phyloP scores from a whole-genome alignment of 2,113 vertebrate genomes.

The Genyomyrus donnyi region DNA sequence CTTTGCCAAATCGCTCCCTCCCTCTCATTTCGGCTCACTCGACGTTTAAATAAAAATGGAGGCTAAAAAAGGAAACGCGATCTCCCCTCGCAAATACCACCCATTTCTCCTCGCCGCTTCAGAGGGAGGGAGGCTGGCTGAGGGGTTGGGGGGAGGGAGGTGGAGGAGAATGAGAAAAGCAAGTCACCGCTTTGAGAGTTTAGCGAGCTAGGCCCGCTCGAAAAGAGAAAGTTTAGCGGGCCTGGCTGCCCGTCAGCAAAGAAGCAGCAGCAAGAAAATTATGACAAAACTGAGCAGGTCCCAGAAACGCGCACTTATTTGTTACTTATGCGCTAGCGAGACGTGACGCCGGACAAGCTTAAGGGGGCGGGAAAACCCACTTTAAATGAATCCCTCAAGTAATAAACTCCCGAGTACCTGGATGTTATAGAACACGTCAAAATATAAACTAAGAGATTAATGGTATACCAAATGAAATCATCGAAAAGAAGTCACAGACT shows the following conservation, averaged over 20 bases:
- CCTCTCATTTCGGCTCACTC: constrained; percentile 40
- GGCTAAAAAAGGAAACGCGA: constrained; percentile 68
- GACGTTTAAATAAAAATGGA: constrained; percentile 59
- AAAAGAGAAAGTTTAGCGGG: constrained; percentile 24
- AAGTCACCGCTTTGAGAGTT: constrained; percentile 57
- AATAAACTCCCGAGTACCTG: background rate
- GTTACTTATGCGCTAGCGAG: background rate
- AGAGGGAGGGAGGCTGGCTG: constrained; percentile 54
- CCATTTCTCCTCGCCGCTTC: constrained; percentile 59
- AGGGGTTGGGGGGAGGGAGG: constrained; percentile 59
- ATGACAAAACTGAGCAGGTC: background rate
- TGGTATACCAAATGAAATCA: background rate
- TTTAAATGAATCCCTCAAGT: background rate
- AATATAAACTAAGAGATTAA: background rate
- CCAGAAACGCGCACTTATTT: background rate
- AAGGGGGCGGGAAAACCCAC: background rate
- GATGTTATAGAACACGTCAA: background rate
- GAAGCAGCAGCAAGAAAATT: background rate
- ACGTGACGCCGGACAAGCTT: background rate
- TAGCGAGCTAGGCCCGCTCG: constrained; percentile 25
- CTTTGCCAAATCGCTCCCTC: constrained; percentile 28
- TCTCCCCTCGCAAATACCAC: constrained; percentile 61
- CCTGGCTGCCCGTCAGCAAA: background rate
- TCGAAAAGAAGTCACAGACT: background rate
- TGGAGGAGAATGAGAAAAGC: constrained; percentile 50